These are phyloP conservation scores for Drosophila sp. DNA, from an alignment of 1,140 invertebrate species.

Conservation along the genomic window DNA sequence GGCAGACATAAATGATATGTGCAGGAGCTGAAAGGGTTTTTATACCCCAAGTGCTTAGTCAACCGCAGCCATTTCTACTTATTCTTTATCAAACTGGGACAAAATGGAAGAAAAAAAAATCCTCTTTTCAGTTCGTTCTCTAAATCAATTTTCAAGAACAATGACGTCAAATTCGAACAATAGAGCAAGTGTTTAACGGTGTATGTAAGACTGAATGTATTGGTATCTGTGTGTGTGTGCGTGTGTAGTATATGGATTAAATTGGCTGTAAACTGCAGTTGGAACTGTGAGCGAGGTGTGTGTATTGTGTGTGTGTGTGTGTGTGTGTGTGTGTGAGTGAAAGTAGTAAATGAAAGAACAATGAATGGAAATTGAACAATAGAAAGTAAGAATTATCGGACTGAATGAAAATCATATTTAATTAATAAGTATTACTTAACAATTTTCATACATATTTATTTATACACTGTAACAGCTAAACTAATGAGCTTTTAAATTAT, in stretches of 20 bases:
- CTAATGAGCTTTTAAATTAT: constrained; percentile 70
- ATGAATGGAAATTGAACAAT: constrained; percentile 57
- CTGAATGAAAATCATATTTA: constrained; percentile 19
- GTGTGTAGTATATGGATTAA: constrained; percentile 41
- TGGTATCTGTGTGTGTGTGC: constrained; percentile 21
- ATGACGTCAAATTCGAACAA: constrained; percentile 69
- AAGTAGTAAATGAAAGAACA: constrained; percentile 49
- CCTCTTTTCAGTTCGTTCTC: constrained; percentile 46
- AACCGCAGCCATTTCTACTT: constrained; percentile 23
- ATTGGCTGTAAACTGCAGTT: constrained; percentile 60
- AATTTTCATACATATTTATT: constrained; percentile 66
- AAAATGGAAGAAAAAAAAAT: not conserved
- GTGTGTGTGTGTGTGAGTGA: constrained; percentile 28
- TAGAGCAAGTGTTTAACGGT: constrained; percentile 29
- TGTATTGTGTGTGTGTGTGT: constrained; percentile 13
- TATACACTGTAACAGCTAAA: constrained; percentile 82
- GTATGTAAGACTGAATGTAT: constrained; percentile 16
- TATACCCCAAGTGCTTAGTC: constrained; percentile 18
- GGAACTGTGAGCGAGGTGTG: constrained; percentile 7
- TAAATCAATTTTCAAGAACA: constrained; percentile 74
- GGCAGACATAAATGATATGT: not conserved
- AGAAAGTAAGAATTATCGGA: constrained; percentile 33
- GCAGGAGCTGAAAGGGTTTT: constrained; percentile 18
- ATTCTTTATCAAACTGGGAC: constrained; percentile 3
- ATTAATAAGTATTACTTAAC: constrained; percentile 43